Base-by-base conservation (phyloP, 2,113 vertebrate species). In the Salvelinus namaycush region DNA sequence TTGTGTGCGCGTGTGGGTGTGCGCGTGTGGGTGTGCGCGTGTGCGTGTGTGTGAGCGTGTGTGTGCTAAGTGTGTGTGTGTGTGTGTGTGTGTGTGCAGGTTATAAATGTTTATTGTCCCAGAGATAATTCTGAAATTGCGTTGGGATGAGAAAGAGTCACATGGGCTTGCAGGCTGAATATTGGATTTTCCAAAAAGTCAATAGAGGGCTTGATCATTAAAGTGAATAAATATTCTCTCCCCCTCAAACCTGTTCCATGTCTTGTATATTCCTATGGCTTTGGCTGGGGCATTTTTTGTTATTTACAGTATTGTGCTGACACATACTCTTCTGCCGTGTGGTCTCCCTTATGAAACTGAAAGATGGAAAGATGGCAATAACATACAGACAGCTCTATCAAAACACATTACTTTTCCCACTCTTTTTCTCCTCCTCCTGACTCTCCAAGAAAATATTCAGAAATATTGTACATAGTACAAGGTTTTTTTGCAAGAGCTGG, bases 121-220 rank as follows among this genome's bases (percentile, higher is more conserved):
- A 79, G 73, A 82, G 83, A 88, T 88, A 81, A 74, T 79, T 51
- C 66, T 86, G 84, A 92, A 90, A 93, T 90, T 90, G 88, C 89
- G 82, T 81, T 72, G 75, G 34, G 66, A 87, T 85, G 84, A 83
- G 82, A 87, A 84, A 89, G 84, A 90, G 82, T 87, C 87, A 87
- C 82, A 79, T 78, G 82, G 87, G 88, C 87, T 91, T 79, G 86
- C 76, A 82, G 86, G 88, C 84, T 86, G 91, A 92, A 92, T 94
- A 94, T 94, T 92, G 91, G 92, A 93, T 93, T 93, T 81, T 90
- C 87, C 79, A 76, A 90, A 92, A 93, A 92, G 93, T 93, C 93
- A 94, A 92, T 91, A 91, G 89, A 91, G 84, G 83, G 76, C 80
- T 83, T 91, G 89, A 91, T 94, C 90, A 93, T 93, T 94, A 94